Evolutionary conservation across 2,797 vertebrate genomes (phyloP).

Genomic region (Ceyx erithaca): DNA sequence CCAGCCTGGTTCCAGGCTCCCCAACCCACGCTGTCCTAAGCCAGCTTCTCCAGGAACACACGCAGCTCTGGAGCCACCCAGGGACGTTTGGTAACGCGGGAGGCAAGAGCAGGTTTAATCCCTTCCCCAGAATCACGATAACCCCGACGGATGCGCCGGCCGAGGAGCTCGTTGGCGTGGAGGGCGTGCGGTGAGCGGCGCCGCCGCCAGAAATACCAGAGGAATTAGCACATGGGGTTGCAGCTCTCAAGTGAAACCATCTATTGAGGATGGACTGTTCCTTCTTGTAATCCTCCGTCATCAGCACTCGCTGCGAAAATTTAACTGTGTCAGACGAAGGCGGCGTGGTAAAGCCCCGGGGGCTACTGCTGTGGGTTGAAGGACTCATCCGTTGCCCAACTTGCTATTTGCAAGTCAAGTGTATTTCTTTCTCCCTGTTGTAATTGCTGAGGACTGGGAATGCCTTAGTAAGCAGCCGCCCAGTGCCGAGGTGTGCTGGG

Average conservation of each 20-base stretch:
- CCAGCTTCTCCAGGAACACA: background rate
- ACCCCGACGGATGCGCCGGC: background rate
- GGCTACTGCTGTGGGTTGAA: background rate
- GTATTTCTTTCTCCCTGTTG: background rate
- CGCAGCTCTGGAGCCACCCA: background rate
- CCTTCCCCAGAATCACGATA: background rate
- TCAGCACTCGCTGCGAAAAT: background rate
- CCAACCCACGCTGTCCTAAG: rapidly evolving
- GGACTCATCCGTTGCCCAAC: conserved; percentile 6
- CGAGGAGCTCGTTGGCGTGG: background rate
- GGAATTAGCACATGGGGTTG: background rate
- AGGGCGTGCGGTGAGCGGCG: background rate
- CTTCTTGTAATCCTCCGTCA: conserved; percentile 6
- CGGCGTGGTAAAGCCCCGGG: conserved; percentile 1
- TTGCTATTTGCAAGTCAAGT: conserved; percentile 24
- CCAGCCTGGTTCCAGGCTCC: background rate
- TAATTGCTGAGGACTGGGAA: background rate
- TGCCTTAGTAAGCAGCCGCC: background rate
- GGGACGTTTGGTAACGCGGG: background rate
- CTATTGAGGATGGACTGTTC: background rate
- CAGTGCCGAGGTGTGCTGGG: background rate
- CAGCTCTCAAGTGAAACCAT: conserved; percentile 12
- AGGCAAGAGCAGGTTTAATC: background rate
- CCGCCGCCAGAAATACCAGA: conserved; percentile 31
- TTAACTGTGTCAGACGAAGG: background rate